A percentile compares a stretch with the other conserved stretches of the same genome.
phyloP scores from a whole-genome alignment of 2,888 invertebrate species.

The Eupithecia vulgata region DNA sequence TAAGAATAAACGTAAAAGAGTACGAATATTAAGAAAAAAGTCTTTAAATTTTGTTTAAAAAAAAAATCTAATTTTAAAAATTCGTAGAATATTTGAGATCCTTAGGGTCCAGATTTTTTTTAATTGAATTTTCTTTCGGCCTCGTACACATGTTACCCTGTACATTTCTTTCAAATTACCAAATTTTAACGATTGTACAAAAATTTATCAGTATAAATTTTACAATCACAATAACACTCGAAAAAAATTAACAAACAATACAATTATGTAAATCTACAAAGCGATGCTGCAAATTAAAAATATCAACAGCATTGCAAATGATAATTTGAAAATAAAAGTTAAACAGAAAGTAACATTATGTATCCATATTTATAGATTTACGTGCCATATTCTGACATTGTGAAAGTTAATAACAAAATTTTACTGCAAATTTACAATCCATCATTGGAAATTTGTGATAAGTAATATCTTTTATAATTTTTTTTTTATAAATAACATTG shows the following conservation, averaged over 20 bases:
- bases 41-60: no score
- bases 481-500: not conserved
- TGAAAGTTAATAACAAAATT: not conserved
- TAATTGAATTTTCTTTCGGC: no score
- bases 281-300: constrained; percentile 45
- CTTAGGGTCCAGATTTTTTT: no score
- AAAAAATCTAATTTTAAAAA: no score
- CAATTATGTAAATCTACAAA: constrained; percentile 43
- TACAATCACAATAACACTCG: constrained; percentile 36
- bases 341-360: constrained; percentile 36
- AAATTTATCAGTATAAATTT: not conserved
- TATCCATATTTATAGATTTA: constrained; percentile 17
- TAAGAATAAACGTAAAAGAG: no score
- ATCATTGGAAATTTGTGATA: not conserved
- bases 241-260: constrained; percentile 13
- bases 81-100: no score
- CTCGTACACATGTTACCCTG: no score
- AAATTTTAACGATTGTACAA: not conserved
- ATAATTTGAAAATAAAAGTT: constrained; percentile 22
- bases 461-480: no score
- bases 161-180: no score
- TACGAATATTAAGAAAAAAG: no score
- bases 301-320: constrained; percentile 48
- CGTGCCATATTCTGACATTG: not conserved
- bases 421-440: not conserved